These are phyloP conservation scores for Trachymyrmex septentrionalis DNA, from an alignment of 1,140 invertebrate genomes.

Conservation along the genomic window DNA sequence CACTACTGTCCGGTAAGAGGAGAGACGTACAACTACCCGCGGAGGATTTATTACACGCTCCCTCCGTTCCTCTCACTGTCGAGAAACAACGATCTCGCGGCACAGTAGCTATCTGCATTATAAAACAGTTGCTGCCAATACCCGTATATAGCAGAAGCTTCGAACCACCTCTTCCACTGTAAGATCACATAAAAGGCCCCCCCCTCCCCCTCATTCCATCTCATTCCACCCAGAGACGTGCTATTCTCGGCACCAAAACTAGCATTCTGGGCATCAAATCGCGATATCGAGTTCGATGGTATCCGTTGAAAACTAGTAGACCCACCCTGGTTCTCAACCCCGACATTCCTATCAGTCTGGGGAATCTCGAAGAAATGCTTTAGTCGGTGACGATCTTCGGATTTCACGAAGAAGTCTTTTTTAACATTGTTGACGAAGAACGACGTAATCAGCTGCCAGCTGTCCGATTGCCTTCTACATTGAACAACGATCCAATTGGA, in stretches of 20 bases:
- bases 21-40: constrained; percentile 82
- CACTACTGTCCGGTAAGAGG: constrained; percentile 74
- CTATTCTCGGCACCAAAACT: constrained; percentile 29
- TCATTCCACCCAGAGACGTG: constrained; percentile 16
- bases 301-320: constrained; percentile 36
- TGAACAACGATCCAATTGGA: constrained; percentile 21
- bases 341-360: constrained; percentile 74
- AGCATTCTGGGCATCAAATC: constrained; percentile 48
- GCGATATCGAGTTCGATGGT: constrained; percentile 45
- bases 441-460: constrained; percentile 71
- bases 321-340: constrained; percentile 36
- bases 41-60: constrained; percentile 83
- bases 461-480: constrained; percentile 65
- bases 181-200: constrained; percentile 64
- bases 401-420: constrained; percentile 37
- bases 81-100: constrained; percentile 67
- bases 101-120: constrained; percentile 82
- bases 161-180: constrained; percentile 65
- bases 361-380: constrained; percentile 56
- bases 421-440: constrained; percentile 70
- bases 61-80: constrained; percentile 72
- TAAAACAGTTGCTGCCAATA: constrained; percentile 83
- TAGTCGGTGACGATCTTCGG: not conserved
- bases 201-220: constrained; percentile 46
- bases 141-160: constrained; percentile 82